These are phyloP conservation scores for Tachysurus vachellii DNA, from an alignment of 2,113 vertebrate genomes.

Conservation along the genomic window DNA sequence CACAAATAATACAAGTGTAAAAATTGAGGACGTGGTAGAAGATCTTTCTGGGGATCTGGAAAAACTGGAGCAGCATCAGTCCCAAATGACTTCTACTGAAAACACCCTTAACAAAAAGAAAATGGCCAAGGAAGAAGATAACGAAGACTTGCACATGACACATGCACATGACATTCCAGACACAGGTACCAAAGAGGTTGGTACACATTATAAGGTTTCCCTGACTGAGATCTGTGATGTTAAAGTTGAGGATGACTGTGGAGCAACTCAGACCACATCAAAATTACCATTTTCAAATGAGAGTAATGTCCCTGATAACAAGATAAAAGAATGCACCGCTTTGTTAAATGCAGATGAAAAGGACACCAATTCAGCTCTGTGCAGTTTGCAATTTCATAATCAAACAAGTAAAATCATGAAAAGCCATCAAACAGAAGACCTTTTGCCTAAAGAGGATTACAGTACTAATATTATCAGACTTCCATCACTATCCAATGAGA, in stretches of 20 bases:
- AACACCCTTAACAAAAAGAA: conserved; percentile 63
- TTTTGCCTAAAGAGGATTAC: conserved; percentile 25
- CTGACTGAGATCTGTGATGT: conserved; percentile 64
- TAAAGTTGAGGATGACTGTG: conserved; percentile 70
- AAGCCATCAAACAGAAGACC: conserved; percentile 55
- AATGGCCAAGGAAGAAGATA: conserved; percentile 57
- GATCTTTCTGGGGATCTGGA: conserved; percentile 72
- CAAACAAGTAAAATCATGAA: conserved; percentile 55
- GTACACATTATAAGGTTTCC: conserved; percentile 41
- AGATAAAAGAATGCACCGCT: conserved; percentile 21
- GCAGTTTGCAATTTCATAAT: conserved; percentile 51
- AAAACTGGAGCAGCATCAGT: conserved; percentile 62
- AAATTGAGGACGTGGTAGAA: conserved; percentile 70
- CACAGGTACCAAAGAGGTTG: conserved; percentile 51
- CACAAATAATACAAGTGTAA: conserved; percentile 67
- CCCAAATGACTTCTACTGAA: conserved; percentile 63
- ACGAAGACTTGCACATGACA: conserved; percentile 39
- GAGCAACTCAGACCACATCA: conserved; percentile 57
- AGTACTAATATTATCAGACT: conserved; percentile 47
- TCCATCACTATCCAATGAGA: conserved; percentile 50
- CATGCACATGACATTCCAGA: conserved; percentile 47
- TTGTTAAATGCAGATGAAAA: conserved; percentile 54
- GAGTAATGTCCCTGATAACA: conserved; percentile 43
- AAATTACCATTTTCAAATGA: conserved; percentile 55
- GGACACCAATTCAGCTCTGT: conserved; percentile 39